Evolutionary conservation across 2,113 vertebrate genomes (phyloP).

Genomic region (Callocephalon fimbriatum): DNA sequence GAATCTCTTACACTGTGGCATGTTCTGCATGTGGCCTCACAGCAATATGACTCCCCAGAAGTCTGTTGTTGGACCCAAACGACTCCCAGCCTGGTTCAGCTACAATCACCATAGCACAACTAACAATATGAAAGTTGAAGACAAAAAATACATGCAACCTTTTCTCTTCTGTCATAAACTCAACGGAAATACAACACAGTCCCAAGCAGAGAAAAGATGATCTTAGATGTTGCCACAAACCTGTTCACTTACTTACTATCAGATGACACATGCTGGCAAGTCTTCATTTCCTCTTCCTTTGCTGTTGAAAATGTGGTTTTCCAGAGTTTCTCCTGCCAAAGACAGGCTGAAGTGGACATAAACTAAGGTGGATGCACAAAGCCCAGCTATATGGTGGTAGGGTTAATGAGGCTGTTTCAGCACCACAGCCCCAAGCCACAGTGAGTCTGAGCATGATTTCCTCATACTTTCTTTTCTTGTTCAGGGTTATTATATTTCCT

Average conservation of each 20-base stretch:
- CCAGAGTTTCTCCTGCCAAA: background rate
- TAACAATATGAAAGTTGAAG: background rate
- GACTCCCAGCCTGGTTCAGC: background rate
- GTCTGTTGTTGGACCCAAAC: background rate
- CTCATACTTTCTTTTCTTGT: background rate
- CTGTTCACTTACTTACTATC: background rate
- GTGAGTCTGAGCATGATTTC: background rate
- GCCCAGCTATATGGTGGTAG: background rate
- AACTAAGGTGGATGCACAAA: background rate
- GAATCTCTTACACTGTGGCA: background rate
- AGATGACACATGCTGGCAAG: background rate
- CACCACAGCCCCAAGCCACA: accelerated
- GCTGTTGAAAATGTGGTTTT: background rate
- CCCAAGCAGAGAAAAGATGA: background rate
- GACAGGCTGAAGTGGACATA: background rate
- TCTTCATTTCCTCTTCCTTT: background rate
- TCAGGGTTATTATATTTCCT: background rate
- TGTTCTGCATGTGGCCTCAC: accelerated
- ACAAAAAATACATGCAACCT: background rate
- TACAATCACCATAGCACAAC: background rate
- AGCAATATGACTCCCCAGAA: background rate
- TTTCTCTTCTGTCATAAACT: background rate
- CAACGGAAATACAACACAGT: background rate
- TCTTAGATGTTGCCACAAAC: background rate
- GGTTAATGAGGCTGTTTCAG: background rate